A percentile compares a stretch with the other conserved stretches of the same genome.
Conservation (phyloP, 1,140 invertebrate species). For the Aphelenchoides avenae region DNA sequence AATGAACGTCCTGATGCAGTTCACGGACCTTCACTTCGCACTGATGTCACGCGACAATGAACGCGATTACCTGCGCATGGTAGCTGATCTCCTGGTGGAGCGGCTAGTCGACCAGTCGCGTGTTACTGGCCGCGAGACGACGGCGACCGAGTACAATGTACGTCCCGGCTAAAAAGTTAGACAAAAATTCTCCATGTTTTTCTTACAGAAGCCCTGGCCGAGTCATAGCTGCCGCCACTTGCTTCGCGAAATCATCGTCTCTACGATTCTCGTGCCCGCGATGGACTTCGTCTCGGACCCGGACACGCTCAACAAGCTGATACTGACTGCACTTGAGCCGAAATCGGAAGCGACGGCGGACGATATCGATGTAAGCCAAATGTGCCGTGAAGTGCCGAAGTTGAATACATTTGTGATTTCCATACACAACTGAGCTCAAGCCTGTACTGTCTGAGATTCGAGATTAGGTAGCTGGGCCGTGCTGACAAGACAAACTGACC, state of each 20-base stretch:
- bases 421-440: no score
- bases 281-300: conserved; percentile 42
- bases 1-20: conserved; percentile 17
- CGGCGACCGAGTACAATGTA: conserved; percentile 26
- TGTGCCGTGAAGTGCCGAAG: no score
- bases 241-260: conserved; percentile 39
- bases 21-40: conserved; percentile 36
- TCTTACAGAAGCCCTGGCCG: conserved; percentile 27
- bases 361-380: no score
- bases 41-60: conserved; percentile 32
- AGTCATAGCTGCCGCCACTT: conserved; percentile 47
- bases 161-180: background rate
- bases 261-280: conserved; percentile 24
- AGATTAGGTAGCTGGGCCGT: no score
- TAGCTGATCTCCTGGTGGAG: conserved; percentile 36
- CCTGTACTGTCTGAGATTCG: no score
- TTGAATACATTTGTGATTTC: no score
- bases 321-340: conserved; percentile 27
- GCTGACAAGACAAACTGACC: no score
- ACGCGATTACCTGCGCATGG: conserved; percentile 24
- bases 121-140: conserved; percentile 35
- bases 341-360: no score
- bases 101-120: conserved; percentile 30
- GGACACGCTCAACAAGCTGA: conserved; percentile 34
- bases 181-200: background rate